Base-by-base conservation (phyloP, 2,113 vertebrate genomes). In the Macrotis lagotis region DNA sequence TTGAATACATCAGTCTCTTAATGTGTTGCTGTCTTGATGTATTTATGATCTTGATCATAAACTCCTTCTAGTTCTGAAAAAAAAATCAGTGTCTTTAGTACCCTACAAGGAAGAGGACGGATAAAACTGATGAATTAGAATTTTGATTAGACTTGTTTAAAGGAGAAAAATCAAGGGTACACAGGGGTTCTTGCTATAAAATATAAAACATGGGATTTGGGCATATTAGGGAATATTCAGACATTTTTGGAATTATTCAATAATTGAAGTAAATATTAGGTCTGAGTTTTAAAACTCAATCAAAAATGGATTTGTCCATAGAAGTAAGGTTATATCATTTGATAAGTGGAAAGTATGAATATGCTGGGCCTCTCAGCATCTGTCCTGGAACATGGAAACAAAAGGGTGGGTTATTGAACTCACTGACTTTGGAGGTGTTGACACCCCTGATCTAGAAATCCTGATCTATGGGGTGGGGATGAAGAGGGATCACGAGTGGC, bases 81-180 rank as follows among this genome's bases (percentile, higher is more conserved):
- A 26, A 53, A 53, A 53, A 53, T 12, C 55, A 59, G 28, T 53
- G 3, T 59, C 28, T 31, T 28, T 31, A 10, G 31, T 66, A 55
- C n/a, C n/a, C n/a, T n/a, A n/a, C n/a, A n/a, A n/a, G n/a, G n/a
- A 88, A 92, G 48, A 93, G 51, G 47, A 37, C 91, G 74, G 47
- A 90, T 9, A 59, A 93, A 49, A 91, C 59, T 93, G 94, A 90
- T 5, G 90, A 93, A 24, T 74, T 74, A 19, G 51, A 93, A 74
- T 90, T 51, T 83, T 90, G 66, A 88, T 92, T 94, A 52, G n/a
- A n/a, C n/a, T n/a, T n/a, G n/a, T n/a, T n/a, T n/a, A n/a, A n/a
- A n/a, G 28, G 55, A 66, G 10, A 37, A 66, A 66, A 3, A 66
- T 11, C 14, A 3, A 37, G 55, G 28, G 55, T 37, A 31, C 55